Evolutionary conservation across 2,888 invertebrate species (phyloP).

Genomic region (Panzeria rudis): DNA sequence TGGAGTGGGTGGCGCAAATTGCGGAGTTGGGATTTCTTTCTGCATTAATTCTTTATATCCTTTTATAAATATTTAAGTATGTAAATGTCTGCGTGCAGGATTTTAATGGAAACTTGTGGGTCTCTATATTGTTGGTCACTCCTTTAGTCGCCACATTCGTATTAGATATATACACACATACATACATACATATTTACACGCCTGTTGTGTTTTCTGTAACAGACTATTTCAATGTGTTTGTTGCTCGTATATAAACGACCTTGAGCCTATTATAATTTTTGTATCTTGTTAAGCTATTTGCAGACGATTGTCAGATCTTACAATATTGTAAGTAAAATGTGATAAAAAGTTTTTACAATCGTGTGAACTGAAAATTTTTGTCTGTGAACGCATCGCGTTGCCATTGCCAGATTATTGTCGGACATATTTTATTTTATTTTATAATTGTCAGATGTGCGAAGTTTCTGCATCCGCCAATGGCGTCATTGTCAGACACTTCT

Average conservation of each 20-base stretch:
- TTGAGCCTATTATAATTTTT: constrained; percentile 55
- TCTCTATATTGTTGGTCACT: constrained; percentile 14
- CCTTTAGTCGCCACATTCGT: constrained; percentile 15
- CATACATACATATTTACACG: no score
- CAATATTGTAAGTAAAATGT: no score
- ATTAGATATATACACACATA: no score
- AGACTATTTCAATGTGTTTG: constrained; percentile 14
- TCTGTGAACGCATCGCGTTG: no score
- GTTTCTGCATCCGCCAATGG: no score
- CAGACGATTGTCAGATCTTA: no score
- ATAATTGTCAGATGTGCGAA: no score
- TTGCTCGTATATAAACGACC: constrained; percentile 34
- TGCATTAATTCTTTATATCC: neutral
- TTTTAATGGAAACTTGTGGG: neutral
- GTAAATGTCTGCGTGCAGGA: neutral
- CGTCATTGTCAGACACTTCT: no score
- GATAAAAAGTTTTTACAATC: no score
- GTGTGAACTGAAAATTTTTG: no score
- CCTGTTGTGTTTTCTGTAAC: neutral
- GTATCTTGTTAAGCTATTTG: neutral
- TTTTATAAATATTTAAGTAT: neutral
- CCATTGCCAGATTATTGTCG: no score
- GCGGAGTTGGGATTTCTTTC: neutral
- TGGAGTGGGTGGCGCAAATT: neutral
- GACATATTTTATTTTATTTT: no score